phyloP scores from a whole-genome alignment of 2,888 invertebrate species.

The Lomographa bimaculata region DNA sequence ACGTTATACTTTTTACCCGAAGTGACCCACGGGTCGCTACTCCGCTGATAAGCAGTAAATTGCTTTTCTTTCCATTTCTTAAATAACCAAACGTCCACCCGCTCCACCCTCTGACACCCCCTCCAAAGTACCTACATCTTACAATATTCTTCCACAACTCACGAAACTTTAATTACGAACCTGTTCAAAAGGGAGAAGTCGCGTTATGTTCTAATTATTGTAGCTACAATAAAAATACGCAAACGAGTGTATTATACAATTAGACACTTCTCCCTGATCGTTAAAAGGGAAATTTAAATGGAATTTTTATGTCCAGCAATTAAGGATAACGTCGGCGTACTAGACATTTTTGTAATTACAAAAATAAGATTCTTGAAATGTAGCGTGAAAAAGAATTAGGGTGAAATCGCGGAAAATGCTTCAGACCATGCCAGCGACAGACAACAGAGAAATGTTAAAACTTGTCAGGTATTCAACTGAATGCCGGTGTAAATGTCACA shows the following conservation, averaged over 20 bases:
- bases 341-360: slow-evolving; percentile 84
- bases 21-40: slow-evolving; percentile 65
- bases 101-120: slow-evolving; percentile 36
- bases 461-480: slow-evolving; percentile 47
- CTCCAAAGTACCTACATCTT: slow-evolving; percentile 57
- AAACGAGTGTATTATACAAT: slow-evolving; percentile 84
- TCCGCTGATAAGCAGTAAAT: slow-evolving; percentile 77
- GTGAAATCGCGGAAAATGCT: slow-evolving; percentile 72
- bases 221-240: slow-evolving; percentile 82
- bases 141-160: slow-evolving; percentile 71
- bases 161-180: slow-evolving; percentile 76
- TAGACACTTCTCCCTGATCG: slow-evolving; percentile 82
- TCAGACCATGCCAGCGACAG: slow-evolving; percentile 62
- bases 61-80: slow-evolving; percentile 79
- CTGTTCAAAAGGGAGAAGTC: slow-evolving; percentile 69
- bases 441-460: slow-evolving; percentile 59
- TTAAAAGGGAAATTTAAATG: slow-evolving; percentile 85
- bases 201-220: slow-evolving; percentile 83
- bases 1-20: slow-evolving; percentile 56
- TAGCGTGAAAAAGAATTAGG: slow-evolving; percentile 83
- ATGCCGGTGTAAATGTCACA: slow-evolving; percentile 31
- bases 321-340: slow-evolving; percentile 83
- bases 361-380: slow-evolving; percentile 84
- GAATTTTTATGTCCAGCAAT: slow-evolving; percentile 84
- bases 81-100: slow-evolving; percentile 60